Conservation (phyloP, 2,888 invertebrate species). For the Acronicta aceris region DNA sequence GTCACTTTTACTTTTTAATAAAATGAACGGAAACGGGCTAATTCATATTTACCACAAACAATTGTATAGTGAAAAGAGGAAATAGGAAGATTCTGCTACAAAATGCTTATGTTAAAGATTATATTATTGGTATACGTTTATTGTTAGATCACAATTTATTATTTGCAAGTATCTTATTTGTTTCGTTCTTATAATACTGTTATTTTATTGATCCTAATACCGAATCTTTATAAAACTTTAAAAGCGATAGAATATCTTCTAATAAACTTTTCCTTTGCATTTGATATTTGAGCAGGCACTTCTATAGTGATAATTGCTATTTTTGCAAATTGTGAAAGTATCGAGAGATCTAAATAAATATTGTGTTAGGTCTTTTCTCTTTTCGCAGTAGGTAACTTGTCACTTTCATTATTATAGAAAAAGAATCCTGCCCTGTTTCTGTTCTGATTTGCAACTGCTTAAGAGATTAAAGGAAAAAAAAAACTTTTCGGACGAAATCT, state of each 20-base stretch:
- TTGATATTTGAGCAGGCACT: constrained; percentile 3
- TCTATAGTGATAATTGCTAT: constrained; percentile 15
- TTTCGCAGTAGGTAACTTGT: constrained; percentile 14
- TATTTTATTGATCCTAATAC: neutral
- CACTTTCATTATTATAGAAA: constrained; percentile 20
- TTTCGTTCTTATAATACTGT: too few species aligned
- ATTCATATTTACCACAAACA: constrained; percentile 57
- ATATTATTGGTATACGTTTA: constrained; percentile 1
- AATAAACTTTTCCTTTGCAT: neutral
- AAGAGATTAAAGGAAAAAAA: too few species aligned
- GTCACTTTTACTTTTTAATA: constrained; percentile 40
- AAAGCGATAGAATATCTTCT: neutral
- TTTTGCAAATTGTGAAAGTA: constrained; percentile 39
- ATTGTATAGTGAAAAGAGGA: constrained; percentile 58
- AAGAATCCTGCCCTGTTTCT: neutral
- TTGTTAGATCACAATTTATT: neutral
- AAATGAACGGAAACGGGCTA: constrained; percentile 14
- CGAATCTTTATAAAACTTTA: neutral
- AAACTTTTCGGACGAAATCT: too few species aligned
- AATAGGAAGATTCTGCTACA: constrained; percentile 32
- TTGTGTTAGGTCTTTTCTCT: constrained; percentile 38
- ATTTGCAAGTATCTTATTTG: neutral
- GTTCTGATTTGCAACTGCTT: too few species aligned
- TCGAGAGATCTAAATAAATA: constrained; percentile 35
- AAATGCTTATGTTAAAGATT: constrained; percentile 16